phyloP scores from a whole-genome alignment of 1,140 invertebrate species.

The Drosophila subpulchrella region DNA sequence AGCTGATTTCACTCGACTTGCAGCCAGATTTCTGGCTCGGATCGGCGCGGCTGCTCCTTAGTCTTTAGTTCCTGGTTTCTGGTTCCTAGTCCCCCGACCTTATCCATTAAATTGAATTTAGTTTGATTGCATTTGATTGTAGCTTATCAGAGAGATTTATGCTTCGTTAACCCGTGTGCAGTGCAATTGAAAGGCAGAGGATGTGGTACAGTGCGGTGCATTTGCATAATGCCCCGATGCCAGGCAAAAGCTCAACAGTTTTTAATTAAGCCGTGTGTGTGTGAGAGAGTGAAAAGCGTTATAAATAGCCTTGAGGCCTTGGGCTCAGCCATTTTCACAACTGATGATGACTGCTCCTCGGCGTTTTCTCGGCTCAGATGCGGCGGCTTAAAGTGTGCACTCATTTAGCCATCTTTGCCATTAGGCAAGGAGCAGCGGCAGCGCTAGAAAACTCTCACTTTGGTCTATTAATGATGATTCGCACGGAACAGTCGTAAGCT shows the following conservation, averaged over 20 bases:
- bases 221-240: slow-evolving; percentile 58
- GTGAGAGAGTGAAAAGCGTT: slow-evolving; percentile 12
- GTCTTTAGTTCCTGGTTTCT: slow-evolving; percentile 32
- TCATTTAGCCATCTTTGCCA: slow-evolving; percentile 45
- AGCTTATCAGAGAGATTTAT: slow-evolving; percentile 80
- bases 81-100: slow-evolving; percentile 12
- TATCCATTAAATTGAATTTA: slow-evolving; percentile 76
- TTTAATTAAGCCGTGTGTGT: slow-evolving; percentile 66
- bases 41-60: slow-evolving; percentile 37
- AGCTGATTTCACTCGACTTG: slow-evolving; percentile 71
- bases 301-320: slow-evolving; percentile 63
- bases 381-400: slow-evolving; percentile 37
- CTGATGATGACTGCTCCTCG: slow-evolving; percentile 42
- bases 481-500: slow-evolving; percentile 39
- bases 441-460: slow-evolving; percentile 67
- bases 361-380: slow-evolving; percentile 15
- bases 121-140: slow-evolving; percentile 83
- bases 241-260: slow-evolving; percentile 39
- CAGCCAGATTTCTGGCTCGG: slow-evolving; percentile 26
- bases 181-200: slow-evolving; percentile 43
- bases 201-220: slow-evolving; percentile 16
- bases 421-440: slow-evolving; percentile 26
- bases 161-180: slow-evolving; percentile 76
- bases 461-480: slow-evolving; percentile 80
- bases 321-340: slow-evolving; percentile 18